Base-by-base conservation (phyloP, 2,113 vertebrate genomes). In the Mustela nigripes region DNA sequence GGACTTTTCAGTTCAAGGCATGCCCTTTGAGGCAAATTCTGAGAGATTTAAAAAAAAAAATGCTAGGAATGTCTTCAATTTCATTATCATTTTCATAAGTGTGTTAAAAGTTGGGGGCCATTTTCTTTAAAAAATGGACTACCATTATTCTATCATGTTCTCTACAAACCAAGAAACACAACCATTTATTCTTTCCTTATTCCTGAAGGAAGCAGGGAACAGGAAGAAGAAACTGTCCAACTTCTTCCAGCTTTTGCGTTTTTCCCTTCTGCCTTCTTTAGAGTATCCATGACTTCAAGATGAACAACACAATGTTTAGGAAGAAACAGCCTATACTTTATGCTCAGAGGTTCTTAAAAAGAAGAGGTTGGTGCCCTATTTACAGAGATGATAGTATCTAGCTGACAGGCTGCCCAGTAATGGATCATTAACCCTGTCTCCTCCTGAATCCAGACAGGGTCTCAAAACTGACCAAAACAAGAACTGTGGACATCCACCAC, bases 1-100 rank as follows among this genome's bases (percentile, higher is more conserved):
- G n/a, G 74, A 50, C 36, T 74, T 62, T 74, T 96, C 74, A 85
- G 74, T 62, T 97, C 82, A 97, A 21, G 50, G 39, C 92, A 63
- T 73, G 0, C 36, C n/a, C 31, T 87, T 67, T 92, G 79, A 81
- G 7, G 45, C 36, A 92, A 95, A 94, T 78, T 95, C 92, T 97
- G 76, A 87, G 86, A 24, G 10, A 19, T 65, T 24, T 45, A 90
- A 85, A 50, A 18, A 53, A 69, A 71, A 18, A 53, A n/a, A 65
- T 45, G 39, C 28, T 69, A 87, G 7, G 76, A 92, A 80, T 93
- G 26, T 50, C 84, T 96, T 63, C 50, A 67, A 45, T 69, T 89
- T 97, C 67, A 81, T 60, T 58, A 48, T 7, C 48, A 50, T 31
- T 96, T 97, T 92, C 50, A 24, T 58, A 69, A 1, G 0, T 65